phyloP scores from a whole-genome alignment of 2,797 vertebrate genomes.

The Aldrovandia affinis region DNA sequence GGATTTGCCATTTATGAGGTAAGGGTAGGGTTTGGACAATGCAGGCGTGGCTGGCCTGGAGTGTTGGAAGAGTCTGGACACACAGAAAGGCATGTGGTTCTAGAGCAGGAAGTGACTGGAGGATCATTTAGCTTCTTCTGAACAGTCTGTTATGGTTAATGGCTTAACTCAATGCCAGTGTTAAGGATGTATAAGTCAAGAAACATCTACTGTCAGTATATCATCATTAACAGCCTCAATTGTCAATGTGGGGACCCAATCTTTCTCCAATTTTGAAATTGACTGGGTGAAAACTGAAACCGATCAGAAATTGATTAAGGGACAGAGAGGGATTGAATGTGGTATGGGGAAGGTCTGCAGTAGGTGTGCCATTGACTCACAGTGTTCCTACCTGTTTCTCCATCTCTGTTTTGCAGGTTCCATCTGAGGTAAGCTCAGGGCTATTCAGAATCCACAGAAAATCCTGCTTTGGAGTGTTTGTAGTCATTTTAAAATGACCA shows the following conservation, averaged over 20 bases:
- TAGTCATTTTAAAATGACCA: not conserved
- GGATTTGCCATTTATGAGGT: constrained; percentile 84
- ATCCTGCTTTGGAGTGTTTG: not conserved
- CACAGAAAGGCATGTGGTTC: not conserved
- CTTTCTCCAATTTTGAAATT: no score
- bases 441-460: not conserved
- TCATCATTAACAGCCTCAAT: not conserved
- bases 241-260: not conserved
- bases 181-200: not conserved
- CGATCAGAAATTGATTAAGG: not conserved
- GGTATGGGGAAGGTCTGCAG: not conserved
- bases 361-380: not conserved
- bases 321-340: not conserved
- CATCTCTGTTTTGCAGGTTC: constrained; percentile 57
- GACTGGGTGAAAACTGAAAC: not conserved
- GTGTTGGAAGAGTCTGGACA: not conserved
- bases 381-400: constrained; percentile 20
- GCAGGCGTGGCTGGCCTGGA: not conserved
- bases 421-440: constrained; percentile 56
- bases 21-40: not conserved
- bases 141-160: not conserved
- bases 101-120: not conserved
- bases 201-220: not conserved
- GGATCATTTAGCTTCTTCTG: not conserved
- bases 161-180: not conserved